Evolutionary conservation across 2,888 invertebrate genomes (phyloP).

Genomic region (Drosophila demipolita): DNA sequence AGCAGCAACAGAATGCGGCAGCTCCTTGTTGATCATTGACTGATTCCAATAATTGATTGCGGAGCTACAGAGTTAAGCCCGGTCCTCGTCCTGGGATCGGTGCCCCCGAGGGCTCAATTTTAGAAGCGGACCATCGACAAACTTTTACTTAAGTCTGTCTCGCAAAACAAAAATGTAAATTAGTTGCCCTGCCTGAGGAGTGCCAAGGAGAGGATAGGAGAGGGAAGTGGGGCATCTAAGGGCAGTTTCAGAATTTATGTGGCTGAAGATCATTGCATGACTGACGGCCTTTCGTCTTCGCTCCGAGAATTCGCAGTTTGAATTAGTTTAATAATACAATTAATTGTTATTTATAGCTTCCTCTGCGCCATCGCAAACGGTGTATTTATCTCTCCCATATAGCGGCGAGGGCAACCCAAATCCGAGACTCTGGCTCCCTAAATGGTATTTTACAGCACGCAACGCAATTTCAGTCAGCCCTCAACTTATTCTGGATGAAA

Average conservation of each 20-base stretch:
- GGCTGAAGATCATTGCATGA: constrained; percentile 66
- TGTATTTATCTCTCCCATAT: constrained; percentile 44
- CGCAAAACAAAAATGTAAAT: constrained; percentile 70
- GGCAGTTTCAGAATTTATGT: constrained; percentile 57
- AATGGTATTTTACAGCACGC: constrained; percentile 72
- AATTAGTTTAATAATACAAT: constrained; percentile 82
- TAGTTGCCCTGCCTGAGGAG: constrained; percentile 43
- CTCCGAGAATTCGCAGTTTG: constrained; percentile 30
- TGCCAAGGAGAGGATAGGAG: background rate
- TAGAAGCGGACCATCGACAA: constrained; percentile 48
- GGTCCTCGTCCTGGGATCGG: constrained; percentile 16
- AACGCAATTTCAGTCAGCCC: constrained; percentile 40
- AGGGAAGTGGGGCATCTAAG: background rate
- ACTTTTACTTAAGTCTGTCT: constrained; percentile 68
- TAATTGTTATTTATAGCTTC: constrained; percentile 81
- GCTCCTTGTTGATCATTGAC: constrained; percentile 71
- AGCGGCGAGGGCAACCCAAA: constrained; percentile 20
- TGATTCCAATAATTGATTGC: constrained; percentile 77
- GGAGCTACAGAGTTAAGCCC: constrained; percentile 6
- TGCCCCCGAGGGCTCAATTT: constrained; percentile 68
- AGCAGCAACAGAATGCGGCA: constrained; percentile 37
- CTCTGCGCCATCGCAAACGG: constrained; percentile 54
- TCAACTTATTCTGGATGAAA: constrained; percentile 47
- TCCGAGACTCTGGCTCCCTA: constrained; percentile 25
- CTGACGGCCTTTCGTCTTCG: constrained; percentile 75